These are phyloP conservation scores for Araneus ventricosus DNA, from an alignment of 1,140 invertebrate species.

Conservation along the genomic window DNA sequence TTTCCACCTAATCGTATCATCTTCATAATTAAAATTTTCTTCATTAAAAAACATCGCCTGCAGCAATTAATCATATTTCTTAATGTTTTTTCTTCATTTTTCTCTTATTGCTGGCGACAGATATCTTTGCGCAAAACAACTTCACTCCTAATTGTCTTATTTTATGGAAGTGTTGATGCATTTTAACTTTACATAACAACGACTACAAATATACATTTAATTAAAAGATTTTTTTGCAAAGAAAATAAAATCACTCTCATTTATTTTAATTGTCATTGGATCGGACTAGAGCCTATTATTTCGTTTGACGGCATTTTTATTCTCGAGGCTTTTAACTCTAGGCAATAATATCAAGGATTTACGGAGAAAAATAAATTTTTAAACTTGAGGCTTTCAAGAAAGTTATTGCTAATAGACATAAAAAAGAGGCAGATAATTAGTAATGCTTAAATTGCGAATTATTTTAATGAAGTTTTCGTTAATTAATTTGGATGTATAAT, in stretches of 20 bases:
- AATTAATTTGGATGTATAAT: slow-evolving; percentile 8
- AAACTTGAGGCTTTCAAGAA: not conserved
- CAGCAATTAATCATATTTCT: slow-evolving; percentile 22
- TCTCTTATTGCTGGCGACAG: not conserved
- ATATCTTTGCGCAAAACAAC: slow-evolving; percentile 5
- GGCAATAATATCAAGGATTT: not conserved
- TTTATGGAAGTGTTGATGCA: not conserved
- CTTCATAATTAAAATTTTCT: not conserved
- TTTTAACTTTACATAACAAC: slow-evolving; percentile 1
- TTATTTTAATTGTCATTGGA: slow-evolving; percentile 26
- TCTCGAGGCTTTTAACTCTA: not conserved
- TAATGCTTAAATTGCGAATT: not conserved
- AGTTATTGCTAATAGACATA: not conserved
- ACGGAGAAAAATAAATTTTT: not conserved
- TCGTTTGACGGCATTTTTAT: not conserved
- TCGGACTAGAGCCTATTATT: not conserved
- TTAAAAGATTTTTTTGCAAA: not conserved
- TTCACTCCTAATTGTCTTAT: slow-evolving; percentile 13
- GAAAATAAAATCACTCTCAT: not conserved
- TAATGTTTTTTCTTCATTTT: not conserved
- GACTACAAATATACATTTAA: slow-evolving; percentile 19
- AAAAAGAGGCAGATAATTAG: not conserved
- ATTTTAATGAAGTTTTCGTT: slow-evolving; percentile 26
- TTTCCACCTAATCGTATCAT: not conserved
- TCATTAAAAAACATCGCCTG: not conserved